Evolutionary conservation across 2,888 invertebrate species (phyloP).

Genomic region (Lepidochitona cinerea): DNA sequence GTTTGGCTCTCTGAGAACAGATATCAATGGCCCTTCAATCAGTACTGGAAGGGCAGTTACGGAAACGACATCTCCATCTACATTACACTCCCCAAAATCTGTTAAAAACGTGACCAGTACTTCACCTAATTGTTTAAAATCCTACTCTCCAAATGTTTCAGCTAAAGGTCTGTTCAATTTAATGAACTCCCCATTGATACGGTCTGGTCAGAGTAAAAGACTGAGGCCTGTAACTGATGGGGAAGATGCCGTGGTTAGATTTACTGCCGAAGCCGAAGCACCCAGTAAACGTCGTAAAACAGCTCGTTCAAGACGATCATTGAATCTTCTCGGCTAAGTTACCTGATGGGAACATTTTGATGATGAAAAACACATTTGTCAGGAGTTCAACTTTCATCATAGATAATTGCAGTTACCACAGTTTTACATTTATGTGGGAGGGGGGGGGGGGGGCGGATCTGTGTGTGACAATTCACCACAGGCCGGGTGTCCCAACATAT

Average conservation of each 20-base stretch:
- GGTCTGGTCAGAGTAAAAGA: constrained; percentile 12
- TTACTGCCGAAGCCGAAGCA: neutral
- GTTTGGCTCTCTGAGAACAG: constrained; percentile 5
- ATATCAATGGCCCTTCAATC: neutral
- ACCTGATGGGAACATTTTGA: too few species aligned
- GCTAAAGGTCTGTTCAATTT: constrained; percentile 52
- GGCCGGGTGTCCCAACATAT: too few species aligned
- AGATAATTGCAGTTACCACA: too few species aligned
- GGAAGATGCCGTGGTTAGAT: neutral
- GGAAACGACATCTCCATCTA: neutral
- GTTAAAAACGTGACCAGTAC: neutral
- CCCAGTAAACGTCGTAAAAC: neutral
- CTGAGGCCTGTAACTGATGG: neutral
- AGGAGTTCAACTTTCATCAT: too few species aligned
- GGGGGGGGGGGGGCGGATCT: too few species aligned
- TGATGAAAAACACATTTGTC: too few species aligned
- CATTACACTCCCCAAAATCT: neutral
- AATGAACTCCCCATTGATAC: constrained; percentile 53
- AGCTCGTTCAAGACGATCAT: neutral
- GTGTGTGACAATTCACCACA: too few species aligned
- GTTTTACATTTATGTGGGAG: too few species aligned
- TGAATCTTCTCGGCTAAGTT: neutral
- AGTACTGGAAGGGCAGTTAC: neutral
- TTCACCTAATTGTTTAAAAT: constrained; percentile 32
- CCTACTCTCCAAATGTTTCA: constrained; percentile 52